Evolutionary conservation across 2,797 vertebrate species (phyloP).

Genomic region (Arrhamphus sclerolepis): DNA sequence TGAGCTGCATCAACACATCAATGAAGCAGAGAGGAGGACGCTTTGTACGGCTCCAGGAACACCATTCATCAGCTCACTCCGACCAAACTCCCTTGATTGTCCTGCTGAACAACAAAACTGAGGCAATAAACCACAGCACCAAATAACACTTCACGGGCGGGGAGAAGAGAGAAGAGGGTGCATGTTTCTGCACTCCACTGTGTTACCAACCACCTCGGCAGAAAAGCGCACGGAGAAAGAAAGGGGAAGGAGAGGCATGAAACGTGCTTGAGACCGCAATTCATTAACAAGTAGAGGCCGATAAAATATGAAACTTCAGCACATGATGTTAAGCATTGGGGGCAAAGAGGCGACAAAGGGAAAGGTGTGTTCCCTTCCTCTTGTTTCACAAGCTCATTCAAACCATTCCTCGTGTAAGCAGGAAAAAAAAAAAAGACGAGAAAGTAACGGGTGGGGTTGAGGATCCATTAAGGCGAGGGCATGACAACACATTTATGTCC

Average conservation of each 20-base stretch:
- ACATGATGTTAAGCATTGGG: constrained; percentile 25
- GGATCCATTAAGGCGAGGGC: not conserved
- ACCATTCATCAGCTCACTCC: constrained; percentile 68
- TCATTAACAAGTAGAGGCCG: constrained; percentile 24
- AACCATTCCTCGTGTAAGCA: no score
- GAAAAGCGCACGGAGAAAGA: constrained; percentile 17
- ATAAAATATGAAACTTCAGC: constrained; percentile 37
- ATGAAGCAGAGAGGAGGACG: constrained; percentile 64
- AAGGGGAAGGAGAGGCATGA: constrained; percentile 10
- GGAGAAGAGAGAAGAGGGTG: constrained; percentile 26
- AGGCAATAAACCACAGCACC: constrained; percentile 70
- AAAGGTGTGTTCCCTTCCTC: not conserved
- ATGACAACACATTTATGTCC: no score
- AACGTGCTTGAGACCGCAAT: constrained; percentile 23
- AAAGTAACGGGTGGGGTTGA: not conserved
- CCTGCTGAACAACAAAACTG: constrained; percentile 58
- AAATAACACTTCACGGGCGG: constrained; percentile 68
- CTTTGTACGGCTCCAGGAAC: constrained; percentile 67
- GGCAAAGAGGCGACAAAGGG: not conserved
- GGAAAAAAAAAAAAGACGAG: not conserved
- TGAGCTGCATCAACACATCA: constrained; percentile 69
- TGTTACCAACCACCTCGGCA: constrained; percentile 14
- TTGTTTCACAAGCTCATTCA: not conserved
- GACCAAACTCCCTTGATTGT: constrained; percentile 65
- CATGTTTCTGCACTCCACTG: constrained; percentile 18